Evolutionary conservation across 2,113 vertebrate genomes (phyloP), one percentile per base, ranked within the genome.

Genomic region (Stigmatopora argus): DNA sequence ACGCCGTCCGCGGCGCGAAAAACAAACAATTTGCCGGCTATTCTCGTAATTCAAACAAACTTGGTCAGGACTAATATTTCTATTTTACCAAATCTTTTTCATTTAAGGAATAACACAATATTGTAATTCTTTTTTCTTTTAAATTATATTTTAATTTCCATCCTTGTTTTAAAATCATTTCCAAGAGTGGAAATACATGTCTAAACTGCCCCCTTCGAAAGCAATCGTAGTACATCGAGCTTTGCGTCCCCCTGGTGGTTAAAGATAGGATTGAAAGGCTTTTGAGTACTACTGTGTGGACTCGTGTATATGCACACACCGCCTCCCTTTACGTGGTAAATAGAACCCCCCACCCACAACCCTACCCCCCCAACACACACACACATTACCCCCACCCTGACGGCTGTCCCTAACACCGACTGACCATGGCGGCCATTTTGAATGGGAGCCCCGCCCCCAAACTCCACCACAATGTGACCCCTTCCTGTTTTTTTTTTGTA

Each of bases 261-360:
- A 56, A 56, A 56, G 23, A 9, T 11, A 31, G 19, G 4, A 13
- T 21, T 31, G 53, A 21, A 56, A 56, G 26, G 26, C 23, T 26
- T 56, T 31, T 31, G 53, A 12, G 15, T 9, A 56, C 53, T 31
- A 56, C 53, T 56, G 53, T 31, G 23, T 4, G n/a, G 19, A 53
- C 48, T 72, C 44, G 26, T 52, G 47, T 3, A 71, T 46, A 59
- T 2, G 62, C n/a, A 34, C 17, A 45, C 69, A 26, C 34, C 59
- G 15, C 63, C 62, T 76, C 64, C 58, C 72, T 69, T 23, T 65
- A 58, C 69, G 65, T 78, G 51, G 13, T 75, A 52, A 75, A 77
- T 74, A 78, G 66, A 44, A 77, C 66, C 23, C 46, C 14, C 21
- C 62, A n/a, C n/a, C n/a, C n/a, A n/a, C n/a, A n/a, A n/a, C n/a